Evolutionary conservation across 2,113 vertebrate genomes (phyloP).

Genomic region (Electrona antarctica): DNA sequence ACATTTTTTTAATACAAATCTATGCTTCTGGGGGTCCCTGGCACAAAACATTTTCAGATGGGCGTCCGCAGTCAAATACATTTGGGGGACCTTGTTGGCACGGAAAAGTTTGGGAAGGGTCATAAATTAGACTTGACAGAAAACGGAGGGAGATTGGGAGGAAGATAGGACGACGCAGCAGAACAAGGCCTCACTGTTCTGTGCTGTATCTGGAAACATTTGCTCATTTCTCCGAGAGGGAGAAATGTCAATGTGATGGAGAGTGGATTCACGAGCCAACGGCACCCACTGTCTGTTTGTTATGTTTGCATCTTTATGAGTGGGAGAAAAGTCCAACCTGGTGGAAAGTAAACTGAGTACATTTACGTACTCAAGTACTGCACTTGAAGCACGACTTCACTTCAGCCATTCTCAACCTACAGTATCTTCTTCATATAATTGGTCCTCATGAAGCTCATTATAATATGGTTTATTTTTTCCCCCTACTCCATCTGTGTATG

Average conservation of each 20-base stretch:
- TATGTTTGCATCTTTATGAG: conserved; percentile 40
- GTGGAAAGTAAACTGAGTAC: conserved; percentile 5
- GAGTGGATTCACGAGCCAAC: conserved; percentile 26
- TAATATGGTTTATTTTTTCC: no score
- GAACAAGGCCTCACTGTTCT: conserved; percentile 66
- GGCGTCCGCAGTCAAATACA: no score
- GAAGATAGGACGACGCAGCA: conserved; percentile 28
- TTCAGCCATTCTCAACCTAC: no score
- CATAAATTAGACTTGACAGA: no score
- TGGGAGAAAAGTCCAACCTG: conserved; percentile 20
- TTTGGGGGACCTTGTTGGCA: no score
- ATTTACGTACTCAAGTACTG: conserved; percentile 4
- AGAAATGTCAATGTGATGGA: conserved; percentile 33
- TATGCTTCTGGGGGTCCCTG: no score
- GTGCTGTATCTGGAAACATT: conserved; percentile 55
- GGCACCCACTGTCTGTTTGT: conserved; percentile 36
- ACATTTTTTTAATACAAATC: no score
- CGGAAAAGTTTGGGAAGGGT: no score
- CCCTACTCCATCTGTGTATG: no score
- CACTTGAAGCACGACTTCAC: background rate
- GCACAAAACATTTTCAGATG: no score
- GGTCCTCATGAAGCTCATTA: no score
- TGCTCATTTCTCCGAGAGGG: conserved; percentile 44
- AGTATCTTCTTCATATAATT: no score
- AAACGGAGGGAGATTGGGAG: background rate